Percentiles rank a stretch among this genome's conserved stretches.
Conservation (phyloP, 1,140 invertebrate species). For the Mycetomoellerius zeteki region DNA sequence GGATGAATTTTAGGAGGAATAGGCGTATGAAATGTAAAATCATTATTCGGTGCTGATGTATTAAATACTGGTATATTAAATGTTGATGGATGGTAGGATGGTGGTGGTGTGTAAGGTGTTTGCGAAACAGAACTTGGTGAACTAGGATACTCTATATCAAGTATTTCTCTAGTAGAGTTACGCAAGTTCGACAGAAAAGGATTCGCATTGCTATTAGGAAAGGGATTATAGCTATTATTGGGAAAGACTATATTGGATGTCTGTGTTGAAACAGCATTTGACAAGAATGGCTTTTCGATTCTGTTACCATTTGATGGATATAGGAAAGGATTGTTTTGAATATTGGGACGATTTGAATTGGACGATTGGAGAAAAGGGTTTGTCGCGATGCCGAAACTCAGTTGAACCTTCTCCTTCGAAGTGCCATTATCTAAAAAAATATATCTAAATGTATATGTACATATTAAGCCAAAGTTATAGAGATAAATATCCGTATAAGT, state of each 20-base stretch:
- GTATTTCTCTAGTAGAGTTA: background rate
- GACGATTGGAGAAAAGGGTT: constrained; percentile 27
- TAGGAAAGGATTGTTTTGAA: background rate
- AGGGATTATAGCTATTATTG: background rate
- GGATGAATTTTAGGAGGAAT: constrained; percentile 2
- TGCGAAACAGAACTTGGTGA: background rate
- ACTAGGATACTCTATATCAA: background rate
- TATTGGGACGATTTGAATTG: background rate
- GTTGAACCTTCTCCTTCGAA: constrained; percentile 7
- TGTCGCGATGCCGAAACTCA: background rate
- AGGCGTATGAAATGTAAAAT: background rate
- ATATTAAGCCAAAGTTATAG: background rate
- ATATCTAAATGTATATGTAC: background rate
- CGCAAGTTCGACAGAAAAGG: background rate
- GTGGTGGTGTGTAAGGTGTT: background rate
- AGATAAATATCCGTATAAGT: constrained; percentile 12
- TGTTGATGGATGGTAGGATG: background rate
- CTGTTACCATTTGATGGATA: background rate
- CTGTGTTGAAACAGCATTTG: background rate
- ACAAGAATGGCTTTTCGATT: background rate
- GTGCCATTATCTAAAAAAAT: constrained; percentile 22
- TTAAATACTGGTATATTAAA: background rate
- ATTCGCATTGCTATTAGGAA: background rate
- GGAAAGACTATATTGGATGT: background rate
- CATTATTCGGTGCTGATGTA: background rate